Base-by-base conservation (phyloP, 2,113 vertebrate species). In the Pionites leucogaster region DNA sequence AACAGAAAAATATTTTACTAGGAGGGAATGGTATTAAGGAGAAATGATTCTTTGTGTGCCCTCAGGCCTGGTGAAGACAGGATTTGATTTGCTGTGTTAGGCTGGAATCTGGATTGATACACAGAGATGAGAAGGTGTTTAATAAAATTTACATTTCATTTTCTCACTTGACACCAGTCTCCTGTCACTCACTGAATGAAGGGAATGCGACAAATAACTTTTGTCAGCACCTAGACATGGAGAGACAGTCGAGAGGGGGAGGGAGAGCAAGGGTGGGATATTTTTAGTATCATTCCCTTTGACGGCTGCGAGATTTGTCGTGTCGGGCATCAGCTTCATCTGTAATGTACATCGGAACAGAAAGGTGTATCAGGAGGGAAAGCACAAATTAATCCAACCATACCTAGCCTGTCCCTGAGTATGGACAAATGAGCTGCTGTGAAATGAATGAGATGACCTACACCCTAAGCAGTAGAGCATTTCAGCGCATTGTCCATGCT, bases 131-230 rank as follows among this genome's bases (percentile, higher is more conserved):
- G 98, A 98, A 97, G 97, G 97, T 98, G 98, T 98, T 98, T 98
- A 98, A 98, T 98, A 98, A 98, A 98, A 98, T 98, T 98, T 98
- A 98, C 98, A 98, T 98, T 98, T 98, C 98, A 98, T 99, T 98
- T 98, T 98, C 98, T 98, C 98, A 98, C 97, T 98, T 98, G 98
- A 98, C 98, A 98, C 97, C 97, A 96, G 98, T 98, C 98, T 98
- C 97, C 98, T 98, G 98, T 98, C 98, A 98, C 97, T 98, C 98
- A 98, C 72, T 59, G 88, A 95, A 93, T 97, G 96, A 98, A 97
- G 96, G 96, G 96, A 95, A 96, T 90, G 95, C 83, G 67, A 97
- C 97, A 98, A 98, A 98, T 98, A 97, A 97, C 91, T 98, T 98
- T 97, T 97, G 97, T 98, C 97, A 97, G 97, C 95, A 95, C 95